Evolutionary conservation across 1,140 invertebrate species (phyloP).

Genomic region (Vanessa atalanta): DNA sequence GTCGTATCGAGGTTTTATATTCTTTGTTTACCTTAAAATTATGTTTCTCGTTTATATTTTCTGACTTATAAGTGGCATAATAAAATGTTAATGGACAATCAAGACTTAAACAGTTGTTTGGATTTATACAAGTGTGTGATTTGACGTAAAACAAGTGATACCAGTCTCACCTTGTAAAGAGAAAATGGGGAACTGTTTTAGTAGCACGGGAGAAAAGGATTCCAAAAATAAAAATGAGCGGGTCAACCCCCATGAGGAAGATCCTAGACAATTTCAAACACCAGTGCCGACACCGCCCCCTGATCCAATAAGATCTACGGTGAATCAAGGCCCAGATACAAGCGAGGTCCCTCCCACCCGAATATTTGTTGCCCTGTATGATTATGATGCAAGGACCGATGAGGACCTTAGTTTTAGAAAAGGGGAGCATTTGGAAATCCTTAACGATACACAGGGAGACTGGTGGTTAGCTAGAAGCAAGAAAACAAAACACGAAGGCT

Average conservation of each 20-base stretch:
- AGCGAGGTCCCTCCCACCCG: slow-evolving; percentile 85
- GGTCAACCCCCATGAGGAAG: slow-evolving; percentile 83
- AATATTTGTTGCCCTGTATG: slow-evolving; percentile 98
- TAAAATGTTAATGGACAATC: slow-evolving; percentile 76
- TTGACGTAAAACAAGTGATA: slow-evolving; percentile 77
- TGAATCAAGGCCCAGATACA: slow-evolving; percentile 73
- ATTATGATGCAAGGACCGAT: slow-evolving; percentile 99
- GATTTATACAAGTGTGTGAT: slow-evolving; percentile 74
- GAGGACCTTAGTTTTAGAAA: slow-evolving; percentile 99
- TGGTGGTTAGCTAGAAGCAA: slow-evolving; percentile 99
- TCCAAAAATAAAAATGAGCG: slow-evolving; percentile 84
- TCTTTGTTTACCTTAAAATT: slow-evolving; percentile 79
- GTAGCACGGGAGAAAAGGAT: slow-evolving; percentile 84
- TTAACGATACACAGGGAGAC: slow-evolving; percentile 98
- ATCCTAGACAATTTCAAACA: slow-evolving; percentile 82
- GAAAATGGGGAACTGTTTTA: slow-evolving; percentile 88
- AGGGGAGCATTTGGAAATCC: slow-evolving; percentile 98
- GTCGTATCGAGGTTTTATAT: slow-evolving; percentile 70
- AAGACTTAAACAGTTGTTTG: slow-evolving; percentile 66
- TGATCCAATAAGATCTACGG: slow-evolving; percentile 82
- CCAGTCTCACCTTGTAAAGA: slow-evolving; percentile 79
- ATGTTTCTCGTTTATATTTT: slow-evolving; percentile 61
- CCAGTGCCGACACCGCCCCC: slow-evolving; percentile 85
- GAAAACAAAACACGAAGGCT: slow-evolving; percentile 96
- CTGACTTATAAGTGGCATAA: slow-evolving; percentile 72